Conservation (phyloP, 2,113 vertebrate species). For the Micromys minutus region DNA sequence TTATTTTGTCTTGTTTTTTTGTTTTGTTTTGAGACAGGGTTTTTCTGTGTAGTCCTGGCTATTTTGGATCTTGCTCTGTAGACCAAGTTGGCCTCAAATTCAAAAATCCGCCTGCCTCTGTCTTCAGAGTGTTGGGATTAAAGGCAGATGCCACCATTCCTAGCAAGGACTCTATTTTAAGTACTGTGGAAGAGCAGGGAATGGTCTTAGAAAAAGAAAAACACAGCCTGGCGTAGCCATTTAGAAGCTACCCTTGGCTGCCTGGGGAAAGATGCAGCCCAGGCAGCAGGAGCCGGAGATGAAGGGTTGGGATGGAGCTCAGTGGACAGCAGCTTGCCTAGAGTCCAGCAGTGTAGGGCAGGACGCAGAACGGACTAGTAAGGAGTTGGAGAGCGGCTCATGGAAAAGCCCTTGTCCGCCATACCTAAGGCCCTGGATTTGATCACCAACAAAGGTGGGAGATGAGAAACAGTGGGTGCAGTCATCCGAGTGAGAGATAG, state of each 20-base stretch:
- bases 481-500: background rate
- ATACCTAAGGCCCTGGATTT: background rate
- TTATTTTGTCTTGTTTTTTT: background rate
- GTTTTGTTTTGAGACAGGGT: background rate
- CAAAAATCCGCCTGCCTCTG: background rate
- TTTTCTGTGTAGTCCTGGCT: background rate
- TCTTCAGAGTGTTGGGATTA: background rate
- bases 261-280: background rate
- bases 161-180: conserved; percentile 63
- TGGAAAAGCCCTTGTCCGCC: background rate
- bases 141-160: background rate
- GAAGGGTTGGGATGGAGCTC: background rate
- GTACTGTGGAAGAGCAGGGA: conserved; percentile 45
- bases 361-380: background rate
- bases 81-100: background rate
- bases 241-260: conserved; percentile 46
- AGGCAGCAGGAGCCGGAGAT: background rate
- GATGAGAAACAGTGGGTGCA: background rate
- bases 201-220: conserved; percentile 37
- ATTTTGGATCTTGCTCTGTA: background rate
- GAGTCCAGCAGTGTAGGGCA: too few species aligned
- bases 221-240: background rate
- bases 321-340: background rate
- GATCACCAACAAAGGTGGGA: background rate
- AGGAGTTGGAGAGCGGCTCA: background rate